Evolutionary conservation across 1,140 invertebrate species (phyloP), one percentile per base, ranked within the genome.

Genomic region (Pentalonia nigronervosa): DNA sequence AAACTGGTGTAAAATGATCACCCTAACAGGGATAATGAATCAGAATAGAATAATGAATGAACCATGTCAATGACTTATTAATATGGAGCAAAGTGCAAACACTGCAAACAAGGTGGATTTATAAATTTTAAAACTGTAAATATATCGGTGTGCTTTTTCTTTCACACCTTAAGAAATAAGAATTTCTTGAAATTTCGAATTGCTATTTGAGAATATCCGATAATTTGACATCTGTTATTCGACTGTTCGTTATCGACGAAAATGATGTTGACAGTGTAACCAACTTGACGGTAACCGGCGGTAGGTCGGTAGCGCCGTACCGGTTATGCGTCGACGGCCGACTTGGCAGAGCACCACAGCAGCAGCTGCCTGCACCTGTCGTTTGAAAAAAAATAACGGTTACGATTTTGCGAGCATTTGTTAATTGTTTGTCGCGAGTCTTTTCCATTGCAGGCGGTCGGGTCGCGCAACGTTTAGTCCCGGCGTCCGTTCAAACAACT

Each of bases 301-400:
- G 30, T 76, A 11, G 36, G 47, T 34, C 34, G 45, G 60, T 60
- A 76, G 14, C 36, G 47, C 84, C 2, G 45, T 6, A 36, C 2
- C 76, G 21, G 23, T 86, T 76, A 76, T 30, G 60, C 84, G 84
- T 34, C 36, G 89, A 23, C 17, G 14, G 30, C 2, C 30, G n/a
- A 30, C 14, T 6, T 20, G 21, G 50, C 20, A 0, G 50, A 53
- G 50, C 21, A 23, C 50, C 0, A 76, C 60, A n/a, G 11, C 60
- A 67, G 60, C 60, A 41, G 41, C 41, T 41, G 41, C 41, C 41
- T 76, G 90, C 91, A 93, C 91, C 91, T 93, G 93, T 76, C 89
- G 36, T 90, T 90, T 90, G n/a, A 53, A 93, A 83, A 93, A 90
- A 89, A 89, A 93, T 53, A 90, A 93, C 87, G 81, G 86, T 90